Evolutionary conservation across 2,113 vertebrate species (phyloP), one percentile per base, ranked within the genome.

Genomic region (Heterotilapia buettikoferi): DNA sequence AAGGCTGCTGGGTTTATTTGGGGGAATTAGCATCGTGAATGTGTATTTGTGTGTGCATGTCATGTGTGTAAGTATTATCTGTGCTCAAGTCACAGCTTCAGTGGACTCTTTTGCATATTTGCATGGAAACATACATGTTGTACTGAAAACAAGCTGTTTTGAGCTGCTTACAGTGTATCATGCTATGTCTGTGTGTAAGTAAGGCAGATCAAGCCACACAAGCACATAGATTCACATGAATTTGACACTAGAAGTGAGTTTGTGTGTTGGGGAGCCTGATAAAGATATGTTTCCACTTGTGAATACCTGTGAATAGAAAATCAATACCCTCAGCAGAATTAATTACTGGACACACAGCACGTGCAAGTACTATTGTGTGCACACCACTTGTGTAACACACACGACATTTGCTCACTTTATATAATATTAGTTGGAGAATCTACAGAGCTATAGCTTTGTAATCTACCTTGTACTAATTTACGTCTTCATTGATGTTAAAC

Each of bases 1-100:
- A 29, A 71, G 88, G 93, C 85, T 90, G 85, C 83, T 38, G 87
- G 76, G 82, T 91, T 93, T 92, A 94, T 90, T 89, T 86, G 56
- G 7, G 56, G 86, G 66, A 63, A 86, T 93, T 94, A 94, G 57
- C 71, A 76, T 61, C 84, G 85, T 85, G 66, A 71, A 6, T 84
- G 83, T 89, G 86, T 82, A 68, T 90, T 82, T 83, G 61, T 86
- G 18, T 87, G 52, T 84, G 52, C 38, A 13, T 80, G 33, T 71
- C 31, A 50, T 24, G 38, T 89, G 83, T 71, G 63, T 84, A 71
- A 73, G 85, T 50, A 66, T 45, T 80, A 86, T 90, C 80, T 86
- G 53, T 50, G 45, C 66, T 88, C 21, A 40, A 73, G 36, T 85
- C 56, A 52, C n/a, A 6, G 26, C 36, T 40, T 89, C 10, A 56